A percentile compares a stretch with the other conserved stretches of the same genome.
Evolutionary conservation across 64 coral and sea anemone genomes (phyloP).

Genomic region (Acropora yongei): DNA sequence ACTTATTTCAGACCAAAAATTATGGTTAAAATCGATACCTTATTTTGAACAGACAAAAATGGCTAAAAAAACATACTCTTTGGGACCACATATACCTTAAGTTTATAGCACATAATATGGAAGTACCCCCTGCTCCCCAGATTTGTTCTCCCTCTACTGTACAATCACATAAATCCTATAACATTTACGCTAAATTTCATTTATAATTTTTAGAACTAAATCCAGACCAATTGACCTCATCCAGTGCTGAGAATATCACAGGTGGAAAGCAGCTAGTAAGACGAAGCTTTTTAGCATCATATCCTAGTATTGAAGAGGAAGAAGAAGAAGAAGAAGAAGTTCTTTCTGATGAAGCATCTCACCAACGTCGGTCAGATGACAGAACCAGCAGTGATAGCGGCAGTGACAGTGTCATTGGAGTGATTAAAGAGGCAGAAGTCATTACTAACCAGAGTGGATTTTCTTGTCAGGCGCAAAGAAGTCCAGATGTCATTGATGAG

Average conservation of each 20-base stretch:
- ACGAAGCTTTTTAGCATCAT: not conserved
- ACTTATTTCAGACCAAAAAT: too few species aligned
- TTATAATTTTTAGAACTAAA: not conserved
- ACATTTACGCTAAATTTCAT: not conserved
- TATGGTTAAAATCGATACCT: too few species aligned
- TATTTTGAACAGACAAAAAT: too few species aligned
- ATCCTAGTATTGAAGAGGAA: conserved; percentile 5
- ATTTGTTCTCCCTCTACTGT: too few species aligned
- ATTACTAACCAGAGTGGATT: conserved; percentile 38
- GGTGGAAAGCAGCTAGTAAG: not conserved
- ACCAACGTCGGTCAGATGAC: not conserved
- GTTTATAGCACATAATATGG: too few species aligned
- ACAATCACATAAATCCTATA: too few species aligned
- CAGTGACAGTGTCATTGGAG: conserved; percentile 67
- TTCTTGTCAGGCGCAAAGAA: not conserved
- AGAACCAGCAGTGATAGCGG: conserved; percentile 39
- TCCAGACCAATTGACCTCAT: not conserved
- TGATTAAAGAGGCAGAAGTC: conserved; percentile 82
- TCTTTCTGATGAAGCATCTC: conserved; percentile 14
- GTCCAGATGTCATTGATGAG: not conserved
- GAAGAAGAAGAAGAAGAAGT: not conserved
- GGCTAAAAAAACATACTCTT: too few species aligned
- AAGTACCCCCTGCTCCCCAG: too few species aligned
- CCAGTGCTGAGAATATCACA: not conserved
- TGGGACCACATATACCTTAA: too few species aligned